Percentiles rank a stretch among this genome's conserved stretches.
Conservation (phyloP, 1,140 invertebrate genomes). For the Adoxophyes honmai region DNA sequence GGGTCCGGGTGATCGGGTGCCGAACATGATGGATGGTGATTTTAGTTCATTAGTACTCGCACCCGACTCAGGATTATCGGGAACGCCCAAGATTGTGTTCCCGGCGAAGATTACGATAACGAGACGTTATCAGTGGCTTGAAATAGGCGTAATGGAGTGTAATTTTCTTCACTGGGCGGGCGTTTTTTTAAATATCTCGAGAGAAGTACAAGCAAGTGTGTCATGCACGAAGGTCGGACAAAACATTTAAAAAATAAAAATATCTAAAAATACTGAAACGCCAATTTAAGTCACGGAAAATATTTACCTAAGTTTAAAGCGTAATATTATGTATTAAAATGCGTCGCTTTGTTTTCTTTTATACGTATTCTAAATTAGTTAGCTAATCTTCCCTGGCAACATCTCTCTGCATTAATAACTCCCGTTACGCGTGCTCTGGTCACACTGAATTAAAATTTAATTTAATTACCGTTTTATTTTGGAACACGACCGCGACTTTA, state of each 20-base stretch:
- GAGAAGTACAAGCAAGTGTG: too few species aligned
- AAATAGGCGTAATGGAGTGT: slow-evolving; percentile 2
- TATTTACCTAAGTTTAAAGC: too few species aligned
- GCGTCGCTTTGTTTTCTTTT: too few species aligned
- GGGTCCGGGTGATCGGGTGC: slow-evolving; percentile 20
- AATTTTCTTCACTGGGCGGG: background rate
- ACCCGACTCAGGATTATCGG: slow-evolving; percentile 25
- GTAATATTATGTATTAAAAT: too few species aligned
- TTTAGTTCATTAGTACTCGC: slow-evolving; percentile 57
- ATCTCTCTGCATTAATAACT: background rate
- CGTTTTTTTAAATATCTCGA: background rate
- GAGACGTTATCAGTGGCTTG: slow-evolving; percentile 4
- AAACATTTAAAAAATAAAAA: too few species aligned
- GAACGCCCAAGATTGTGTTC: slow-evolving; percentile 11
- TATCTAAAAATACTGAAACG: too few species aligned
- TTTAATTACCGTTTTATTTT: slow-evolving; percentile 12
- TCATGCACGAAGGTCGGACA: too few species aligned
- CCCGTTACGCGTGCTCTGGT: slow-evolving; percentile 7
- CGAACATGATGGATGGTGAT: slow-evolving; percentile 67
- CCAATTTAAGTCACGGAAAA: too few species aligned
- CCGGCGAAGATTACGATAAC: slow-evolving; percentile 9
- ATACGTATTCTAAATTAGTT: background rate
- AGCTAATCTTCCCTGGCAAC: background rate
- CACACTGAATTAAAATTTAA: slow-evolving; percentile 8
- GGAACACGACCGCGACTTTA: background rate